Percentiles rank a stretch among this genome's conserved stretches.
Evolutionary conservation across 37 sponge, comb jelly and placozoan species (phyloP).

Genomic region (Spongilla lacustris): DNA sequence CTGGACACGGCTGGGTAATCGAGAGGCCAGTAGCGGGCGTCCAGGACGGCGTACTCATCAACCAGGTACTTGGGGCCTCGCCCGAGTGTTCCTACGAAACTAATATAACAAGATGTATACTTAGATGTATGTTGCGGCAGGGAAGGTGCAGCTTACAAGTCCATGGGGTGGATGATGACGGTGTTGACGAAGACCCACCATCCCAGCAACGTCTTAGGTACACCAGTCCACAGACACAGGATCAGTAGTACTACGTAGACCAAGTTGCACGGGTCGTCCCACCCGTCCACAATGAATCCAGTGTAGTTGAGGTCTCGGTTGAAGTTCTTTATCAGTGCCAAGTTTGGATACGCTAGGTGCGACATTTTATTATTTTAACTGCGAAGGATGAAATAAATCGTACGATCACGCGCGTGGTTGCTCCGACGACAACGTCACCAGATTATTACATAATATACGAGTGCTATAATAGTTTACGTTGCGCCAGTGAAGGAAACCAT

Average conservation of each 20-base stretch:
- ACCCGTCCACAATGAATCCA: conserved; percentile 47
- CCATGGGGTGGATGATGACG: conserved; percentile 70
- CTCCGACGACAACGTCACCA: too few species aligned
- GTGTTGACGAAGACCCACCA: conserved; percentile 61
- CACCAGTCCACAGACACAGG: conserved; percentile 13
- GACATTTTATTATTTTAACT: conserved; percentile 40
- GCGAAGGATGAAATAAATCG: too few species aligned
- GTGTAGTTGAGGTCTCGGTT: conserved; percentile 62
- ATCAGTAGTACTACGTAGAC: conserved; percentile 32
- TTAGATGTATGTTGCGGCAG: not conserved
- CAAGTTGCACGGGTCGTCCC: conserved; percentile 29
- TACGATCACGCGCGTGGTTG: too few species aligned
- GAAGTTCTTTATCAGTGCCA: conserved; percentile 45
- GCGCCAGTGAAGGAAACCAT: too few species aligned
- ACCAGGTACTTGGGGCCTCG: conserved; percentile 77
- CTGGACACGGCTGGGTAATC: conserved; percentile 52
- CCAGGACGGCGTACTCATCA: conserved; percentile 79
- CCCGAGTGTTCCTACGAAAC: conserved; percentile 66
- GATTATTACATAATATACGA: too few species aligned
- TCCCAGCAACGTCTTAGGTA: conserved; percentile 26
- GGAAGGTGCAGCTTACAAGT: conserved; percentile 25
- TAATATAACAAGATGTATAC: not conserved
- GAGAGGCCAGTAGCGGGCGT: conserved; percentile 72
- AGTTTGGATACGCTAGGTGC: conserved; percentile 59
- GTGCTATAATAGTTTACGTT: too few species aligned